Evolutionary conservation across 2,113 vertebrate genomes (phyloP), one percentile per base, ranked within the genome.

Genomic region (Trematocara nigrifrons): DNA sequence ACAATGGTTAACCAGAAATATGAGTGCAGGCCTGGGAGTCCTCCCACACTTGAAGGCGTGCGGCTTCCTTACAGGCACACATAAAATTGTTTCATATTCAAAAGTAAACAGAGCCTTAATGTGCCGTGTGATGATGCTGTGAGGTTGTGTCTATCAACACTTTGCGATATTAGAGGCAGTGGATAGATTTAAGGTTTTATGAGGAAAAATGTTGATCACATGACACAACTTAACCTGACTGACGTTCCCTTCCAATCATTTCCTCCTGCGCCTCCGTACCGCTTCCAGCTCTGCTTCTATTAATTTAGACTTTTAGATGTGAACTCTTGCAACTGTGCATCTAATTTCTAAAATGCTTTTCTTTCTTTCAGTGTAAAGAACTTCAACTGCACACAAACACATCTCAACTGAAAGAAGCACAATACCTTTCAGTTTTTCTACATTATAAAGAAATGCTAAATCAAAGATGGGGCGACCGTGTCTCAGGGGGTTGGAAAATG

Each of bases 1-100:
- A 95, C 92, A 93, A 94, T 94, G 95, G 93, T 95, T 95, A 95
- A 95, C 94, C 95, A 94, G 88, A 92, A 69, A 84, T 89, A 92
- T 90, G 90, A 94, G 87, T 29, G 81, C 86, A 87, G 86, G 89
- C 84, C 79, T 81, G 87, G 92, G 85, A 91, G 87, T 64, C 85
- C 6, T 91, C 90, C 88, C 88, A 91, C 89, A 93, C 92, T 91
- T 90, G 91, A 87, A 89, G 92, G 79, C 89, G 35, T 94, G 91
- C 83, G 80, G 92, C 56, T 91, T 92, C 74, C 76, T 82, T 81
- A 86, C 74, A 86, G 85, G 85, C 74, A 81, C 35, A 77, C 74
- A 81, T 33, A 71, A 56, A 85, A 87, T 33, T 20, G 87, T 94
- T 94, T 93, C 89, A 93, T 92, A 86, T 87, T 92, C 52, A 89